Conservation (phyloP, 2,113 vertebrate genomes). For the Propithecus coquereli region DNA sequence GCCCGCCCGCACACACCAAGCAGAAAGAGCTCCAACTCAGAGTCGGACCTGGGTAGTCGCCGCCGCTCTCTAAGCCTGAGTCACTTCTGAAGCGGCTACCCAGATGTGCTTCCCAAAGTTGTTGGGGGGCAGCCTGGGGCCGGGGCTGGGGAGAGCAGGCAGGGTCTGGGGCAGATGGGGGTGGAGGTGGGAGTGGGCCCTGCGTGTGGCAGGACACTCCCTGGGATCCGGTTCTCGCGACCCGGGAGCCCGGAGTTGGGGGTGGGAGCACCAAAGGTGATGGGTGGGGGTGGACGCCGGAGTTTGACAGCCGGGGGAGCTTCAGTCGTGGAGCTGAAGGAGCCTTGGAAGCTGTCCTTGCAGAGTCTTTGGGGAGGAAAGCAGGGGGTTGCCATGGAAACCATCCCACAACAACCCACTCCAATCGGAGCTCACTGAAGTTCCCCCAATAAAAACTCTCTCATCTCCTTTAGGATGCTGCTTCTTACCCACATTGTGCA, state of each 20-base stretch:
- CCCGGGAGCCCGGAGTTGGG: neutral
- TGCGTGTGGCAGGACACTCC: neutral
- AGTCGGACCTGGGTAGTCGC: neutral
- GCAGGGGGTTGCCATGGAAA: constrained; percentile 35
- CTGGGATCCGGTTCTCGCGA: neutral
- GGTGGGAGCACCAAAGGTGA: neutral
- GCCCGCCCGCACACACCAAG: fast-evolving
- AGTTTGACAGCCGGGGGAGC: neutral
- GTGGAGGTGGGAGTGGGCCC: neutral
- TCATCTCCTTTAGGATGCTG: neutral
- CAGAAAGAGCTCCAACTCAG: neutral
- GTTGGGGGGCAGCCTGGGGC: neutral
- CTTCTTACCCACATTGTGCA: neutral
- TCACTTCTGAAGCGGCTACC: neutral
- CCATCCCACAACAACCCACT: neutral
- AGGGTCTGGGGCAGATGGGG: neutral
- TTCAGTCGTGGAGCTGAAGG: neutral
- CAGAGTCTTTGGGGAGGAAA: neutral
- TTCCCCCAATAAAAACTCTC: neutral
- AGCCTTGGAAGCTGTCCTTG: neutral
- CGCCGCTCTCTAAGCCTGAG: neutral
- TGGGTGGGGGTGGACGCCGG: too few species aligned
- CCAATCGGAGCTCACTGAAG: neutral
- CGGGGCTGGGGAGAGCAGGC: neutral
- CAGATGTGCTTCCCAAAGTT: neutral